phyloP scores from a whole-genome alignment of 2,888 invertebrate species.

The Dioctria rufipes region DNA sequence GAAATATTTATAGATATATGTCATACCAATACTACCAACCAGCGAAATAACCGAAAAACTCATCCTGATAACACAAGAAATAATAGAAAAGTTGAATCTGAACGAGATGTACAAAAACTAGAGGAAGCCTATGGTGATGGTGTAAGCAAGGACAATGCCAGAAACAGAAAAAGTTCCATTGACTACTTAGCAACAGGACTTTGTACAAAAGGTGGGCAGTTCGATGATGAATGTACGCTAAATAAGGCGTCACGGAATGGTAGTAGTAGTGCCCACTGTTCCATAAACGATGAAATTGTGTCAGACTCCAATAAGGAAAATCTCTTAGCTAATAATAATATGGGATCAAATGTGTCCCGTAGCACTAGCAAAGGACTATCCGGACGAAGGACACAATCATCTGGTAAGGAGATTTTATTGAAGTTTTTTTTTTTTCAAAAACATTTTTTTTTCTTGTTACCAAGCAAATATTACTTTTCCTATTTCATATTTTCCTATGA shows the following conservation, averaged over 20 bases:
- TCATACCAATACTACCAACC: background rate
- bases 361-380: conserved; percentile 76
- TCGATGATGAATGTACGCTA: conserved; percentile 17
- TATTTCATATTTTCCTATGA: too few relatives aligned
- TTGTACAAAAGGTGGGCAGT: conserved; percentile 11
- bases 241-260: background rate
- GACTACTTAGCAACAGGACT: conserved; percentile 20
- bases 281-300: conserved; percentile 29
- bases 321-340: conserved; percentile 67
- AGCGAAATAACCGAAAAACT: conserved; percentile 18
- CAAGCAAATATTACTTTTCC: too few relatives aligned
- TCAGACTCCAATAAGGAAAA: conserved; percentile 43
- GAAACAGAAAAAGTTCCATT: background rate
- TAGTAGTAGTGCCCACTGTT: background rate
- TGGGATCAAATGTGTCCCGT: conserved; percentile 86
- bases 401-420: conserved; percentile 57
- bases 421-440: background rate
- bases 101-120: conserved; percentile 5
- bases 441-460: too few relatives aligned
- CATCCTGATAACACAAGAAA: background rate
- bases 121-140: background rate
- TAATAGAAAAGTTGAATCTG: background rate
- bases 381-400: conserved; percentile 61
- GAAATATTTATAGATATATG: conserved; percentile 10
- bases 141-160: conserved; percentile 2